A percentile compares a stretch with the other conserved stretches of the same genome.
Evolutionary conservation across 2,888 invertebrate genomes (phyloP).

Genomic region (Cephus spinipes): DNA sequence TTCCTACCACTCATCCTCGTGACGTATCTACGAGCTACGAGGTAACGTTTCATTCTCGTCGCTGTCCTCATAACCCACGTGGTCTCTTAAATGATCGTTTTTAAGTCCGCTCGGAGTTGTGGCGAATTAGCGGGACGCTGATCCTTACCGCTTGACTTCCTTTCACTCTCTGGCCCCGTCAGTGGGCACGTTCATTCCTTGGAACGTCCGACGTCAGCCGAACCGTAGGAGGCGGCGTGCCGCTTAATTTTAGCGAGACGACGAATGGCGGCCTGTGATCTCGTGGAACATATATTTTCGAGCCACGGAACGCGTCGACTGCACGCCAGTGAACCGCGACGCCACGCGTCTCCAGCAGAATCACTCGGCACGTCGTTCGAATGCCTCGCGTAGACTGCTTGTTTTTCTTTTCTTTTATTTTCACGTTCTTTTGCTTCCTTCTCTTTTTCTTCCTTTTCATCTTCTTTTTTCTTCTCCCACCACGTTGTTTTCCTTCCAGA

Average conservation of each 20-base stretch:
- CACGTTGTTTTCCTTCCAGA: not conserved
- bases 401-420: not conserved
- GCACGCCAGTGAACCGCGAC: slow-evolving; percentile 44
- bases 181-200: not conserved
- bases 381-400: not conserved
- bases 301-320: slow-evolving; percentile 49
- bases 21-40: not conserved
- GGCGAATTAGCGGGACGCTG: not conserved
- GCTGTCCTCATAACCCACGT: not conserved
- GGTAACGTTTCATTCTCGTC: not conserved
- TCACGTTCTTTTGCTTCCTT: not conserved
- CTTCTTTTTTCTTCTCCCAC: not conserved
- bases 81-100: not conserved
- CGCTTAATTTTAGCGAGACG: slow-evolving; percentile 58
- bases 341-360: slow-evolving; percentile 34
- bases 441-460: not conserved
- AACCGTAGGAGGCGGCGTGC: slow-evolving; percentile 18
- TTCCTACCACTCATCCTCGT: not conserved
- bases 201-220: not conserved
- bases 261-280: slow-evolving; percentile 58
- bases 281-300: slow-evolving; percentile 53
- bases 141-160: not conserved
- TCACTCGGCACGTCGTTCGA: slow-evolving; percentile 13
- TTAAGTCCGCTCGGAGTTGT: not conserved
- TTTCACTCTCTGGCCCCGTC: not conserved